Evolutionary conservation across 2,888 invertebrate species (phyloP), one percentile per base, ranked within the genome.

Genomic region (Cyclophora punctaria): DNA sequence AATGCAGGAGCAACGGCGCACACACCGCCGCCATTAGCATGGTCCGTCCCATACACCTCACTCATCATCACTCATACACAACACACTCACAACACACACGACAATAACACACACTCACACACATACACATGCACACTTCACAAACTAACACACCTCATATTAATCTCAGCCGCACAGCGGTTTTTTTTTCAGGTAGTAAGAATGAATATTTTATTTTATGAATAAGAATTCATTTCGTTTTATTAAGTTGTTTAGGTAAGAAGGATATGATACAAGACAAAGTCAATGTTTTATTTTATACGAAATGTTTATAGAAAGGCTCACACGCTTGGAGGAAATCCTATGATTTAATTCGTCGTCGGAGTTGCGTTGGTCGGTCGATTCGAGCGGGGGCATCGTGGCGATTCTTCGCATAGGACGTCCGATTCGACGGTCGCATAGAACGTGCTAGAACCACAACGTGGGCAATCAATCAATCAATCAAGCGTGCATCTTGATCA

Each of bases 1-100:
- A 64, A 80, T 94, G 75, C 93, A 93, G 81, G 95, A 95, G 83
- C 90, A 93, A 73, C 90, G 92, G 56, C 90, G 91, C 65, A 84
- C 89, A 41, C 79, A 89, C 54, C 85, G 85, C 64, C 84, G 86
- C 64, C 86, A 87, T 71, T 87, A 86, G 83, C 84, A 86, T 83
- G 88, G 87, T 87, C 88, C 85, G 88, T 87, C 85, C 46, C 52
- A 46, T 52, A 55, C 50, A 50, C 47, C 49, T 52, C 53, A 51
- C 42, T 34, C 57, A 50, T 47, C 52, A 55, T 45, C 40, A 48
- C 44, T 48, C 55, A 53, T 44, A 34, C 43, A 40, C 49, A 45
- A 46, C 58, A 59, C 52, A 43, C 50, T 56, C 56, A 59, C 49
- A 50, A 50, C 58, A 52, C 57, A 44, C 49, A 47, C 54, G 47